Evolutionary conservation across 2,888 invertebrate genomes (phyloP).

Genomic region (Volucella zonaria): DNA sequence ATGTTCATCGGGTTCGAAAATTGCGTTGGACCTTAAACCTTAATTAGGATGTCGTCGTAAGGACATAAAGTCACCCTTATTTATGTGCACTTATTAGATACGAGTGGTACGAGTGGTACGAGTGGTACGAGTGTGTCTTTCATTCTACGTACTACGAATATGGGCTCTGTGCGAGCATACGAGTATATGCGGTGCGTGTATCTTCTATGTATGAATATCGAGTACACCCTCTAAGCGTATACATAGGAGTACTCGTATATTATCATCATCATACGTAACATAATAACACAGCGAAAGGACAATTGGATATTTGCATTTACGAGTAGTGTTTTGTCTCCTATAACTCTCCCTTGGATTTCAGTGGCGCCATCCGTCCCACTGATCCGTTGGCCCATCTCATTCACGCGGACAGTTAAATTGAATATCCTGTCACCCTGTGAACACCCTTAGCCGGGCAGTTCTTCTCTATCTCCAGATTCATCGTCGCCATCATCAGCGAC

Average conservation of each 20-base stretch:
- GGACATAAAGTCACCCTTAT: slow-evolving; percentile 72
- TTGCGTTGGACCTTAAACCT: slow-evolving; percentile 74
- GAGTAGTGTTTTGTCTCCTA: slow-evolving; percentile 10
- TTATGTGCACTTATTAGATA: slow-evolving; percentile 73
- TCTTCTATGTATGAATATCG: background rate
- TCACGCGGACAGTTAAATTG: slow-evolving; percentile 55
- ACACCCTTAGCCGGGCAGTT: slow-evolving; percentile 7
- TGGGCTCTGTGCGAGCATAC: background rate
- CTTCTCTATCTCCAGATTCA: background rate
- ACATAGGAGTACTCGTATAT: no score
- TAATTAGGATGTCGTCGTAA: slow-evolving; percentile 74
- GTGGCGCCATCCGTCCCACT: background rate
- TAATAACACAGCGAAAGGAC: slow-evolving; percentile 57
- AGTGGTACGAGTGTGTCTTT: slow-evolving; percentile 22
- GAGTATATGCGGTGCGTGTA: no score
- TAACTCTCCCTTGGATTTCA: no score
- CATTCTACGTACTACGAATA: background rate
- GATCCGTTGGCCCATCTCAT: background rate
- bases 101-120: no score
- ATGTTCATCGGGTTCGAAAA: slow-evolving; percentile 73
- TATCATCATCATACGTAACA: slow-evolving; percentile 50
- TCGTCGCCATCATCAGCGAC: background rate
- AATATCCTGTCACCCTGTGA: slow-evolving; percentile 60
- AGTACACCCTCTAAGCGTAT: background rate
- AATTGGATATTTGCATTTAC: slow-evolving; percentile 72